Evolutionary conservation across 2,888 invertebrate species (phyloP), one percentile per base, ranked within the genome.

Genomic region (Tortrix viridana): DNA sequence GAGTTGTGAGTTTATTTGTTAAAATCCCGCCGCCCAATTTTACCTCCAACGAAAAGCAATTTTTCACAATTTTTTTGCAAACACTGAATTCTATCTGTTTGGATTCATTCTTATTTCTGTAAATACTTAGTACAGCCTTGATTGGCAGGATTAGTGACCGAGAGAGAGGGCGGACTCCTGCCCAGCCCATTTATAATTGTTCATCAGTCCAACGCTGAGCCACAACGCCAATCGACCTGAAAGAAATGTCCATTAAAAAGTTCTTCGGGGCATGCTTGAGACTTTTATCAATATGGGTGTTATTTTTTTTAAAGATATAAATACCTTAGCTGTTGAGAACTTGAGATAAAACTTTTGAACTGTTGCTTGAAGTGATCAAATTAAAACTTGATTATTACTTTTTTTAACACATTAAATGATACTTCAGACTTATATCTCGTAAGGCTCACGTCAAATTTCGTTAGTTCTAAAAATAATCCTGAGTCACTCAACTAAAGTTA

Each of bases 171-270:
- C 49, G 26, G 37, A 12, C 46, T 43, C 19, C 50, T 19, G 16
- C 38, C 61, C 55, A 43, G 18, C 37, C 62, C 50, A 52, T 57
- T 61, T 62, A 52, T 62, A 62, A 62, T 62, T 62, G 62, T 57
- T 56, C 61, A 50, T 56, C 55, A 56, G 61, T 49, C 55, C 44
- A 43, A 50, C 6, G 22, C 48, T 50, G 49, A 61, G 61, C 55
- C 49, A 23, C 12, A 50, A 44, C 37, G 61, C 44, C 37, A 48
- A 26, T 23, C 49, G 22, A 19, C 43, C 37, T 23, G 20, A 56
- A 56, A 54, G 23, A 55, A 43, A 55, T 18, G 19, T 19, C 32
- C 18, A 32, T 37, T 37, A 16, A 61, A 50, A 61, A 18, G 44
- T 16, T 37, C 49, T 44, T 44, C 12, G 19, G 32, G 43, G 18